Conservation (phyloP, 2,797 vertebrate genomes). For the Lepus townsendii region DNA sequence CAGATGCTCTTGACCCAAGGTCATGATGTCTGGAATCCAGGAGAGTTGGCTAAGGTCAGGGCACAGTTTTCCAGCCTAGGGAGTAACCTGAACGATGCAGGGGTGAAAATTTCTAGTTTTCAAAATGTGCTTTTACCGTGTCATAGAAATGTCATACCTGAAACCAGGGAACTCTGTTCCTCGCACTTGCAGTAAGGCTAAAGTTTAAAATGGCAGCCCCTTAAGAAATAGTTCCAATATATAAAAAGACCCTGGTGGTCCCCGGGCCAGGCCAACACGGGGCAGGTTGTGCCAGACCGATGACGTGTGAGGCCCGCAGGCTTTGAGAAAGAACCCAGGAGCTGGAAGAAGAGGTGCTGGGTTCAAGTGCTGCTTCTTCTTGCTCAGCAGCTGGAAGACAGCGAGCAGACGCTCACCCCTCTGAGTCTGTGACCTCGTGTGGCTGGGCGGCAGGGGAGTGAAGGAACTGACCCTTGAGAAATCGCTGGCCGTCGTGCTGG, state of each 20-base stretch:
- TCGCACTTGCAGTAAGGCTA: neutral
- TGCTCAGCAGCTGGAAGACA: neutral
- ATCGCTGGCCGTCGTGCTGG: neutral
- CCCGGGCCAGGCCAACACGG: neutral
- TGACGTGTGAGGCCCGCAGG: too few species aligned
- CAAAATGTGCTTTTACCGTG: neutral
- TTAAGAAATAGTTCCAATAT: neutral
- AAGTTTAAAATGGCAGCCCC: neutral
- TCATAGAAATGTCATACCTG: too few species aligned
- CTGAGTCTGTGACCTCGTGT: neutral
- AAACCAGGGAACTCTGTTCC: neutral
- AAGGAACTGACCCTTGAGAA: neutral
- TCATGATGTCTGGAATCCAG: neutral
- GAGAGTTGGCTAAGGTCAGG: neutral
- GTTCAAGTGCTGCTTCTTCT: neutral
- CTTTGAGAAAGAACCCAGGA: neutral
- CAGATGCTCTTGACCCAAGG: accelerated
- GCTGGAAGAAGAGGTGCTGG: neutral
- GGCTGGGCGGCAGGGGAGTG: neutral
- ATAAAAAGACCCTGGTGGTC: neutral
- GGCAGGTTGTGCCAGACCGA: neutral
- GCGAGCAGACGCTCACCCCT: neutral
- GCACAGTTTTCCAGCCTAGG: neutral
- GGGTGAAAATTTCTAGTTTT: neutral
- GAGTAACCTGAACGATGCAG: accelerated